phyloP scores from a whole-genome alignment of 2,888 invertebrate genomes.

The Malacosoma neustria region DNA sequence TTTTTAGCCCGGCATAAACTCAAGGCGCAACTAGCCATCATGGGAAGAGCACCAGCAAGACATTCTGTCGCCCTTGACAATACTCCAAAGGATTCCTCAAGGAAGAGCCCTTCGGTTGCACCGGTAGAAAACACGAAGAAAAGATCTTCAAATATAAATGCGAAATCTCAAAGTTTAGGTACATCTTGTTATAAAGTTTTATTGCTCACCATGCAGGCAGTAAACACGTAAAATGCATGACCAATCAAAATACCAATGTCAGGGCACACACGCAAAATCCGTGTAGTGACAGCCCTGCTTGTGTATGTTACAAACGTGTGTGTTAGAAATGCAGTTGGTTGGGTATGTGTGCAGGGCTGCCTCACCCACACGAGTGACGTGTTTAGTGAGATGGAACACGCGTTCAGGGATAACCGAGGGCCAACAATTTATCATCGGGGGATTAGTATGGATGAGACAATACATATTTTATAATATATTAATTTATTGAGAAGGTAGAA shows the following conservation, averaged over 20 bases:
- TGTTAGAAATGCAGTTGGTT: constrained; percentile 41
- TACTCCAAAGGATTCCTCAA: too few relatives aligned
- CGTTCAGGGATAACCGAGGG: constrained; percentile 72
- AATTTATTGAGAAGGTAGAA: too few relatives aligned
- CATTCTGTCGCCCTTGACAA: too few relatives aligned
- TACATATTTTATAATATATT: too few relatives aligned
- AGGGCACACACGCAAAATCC: constrained; percentile 33
- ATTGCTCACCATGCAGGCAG: constrained; percentile 51
- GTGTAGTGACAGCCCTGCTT: constrained; percentile 5
- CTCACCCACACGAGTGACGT: constrained; percentile 36
- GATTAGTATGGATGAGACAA: constrained; percentile 32
- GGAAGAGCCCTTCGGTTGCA: too few relatives aligned
- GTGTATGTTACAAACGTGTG: constrained; percentile 11
- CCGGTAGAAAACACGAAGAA: too few relatives aligned
- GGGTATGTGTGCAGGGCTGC: constrained; percentile 18
- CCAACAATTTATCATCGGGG: constrained; percentile 49
- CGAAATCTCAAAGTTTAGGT: constrained; percentile 6
- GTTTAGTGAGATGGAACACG: constrained; percentile 67
- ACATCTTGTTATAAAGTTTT: constrained; percentile 51
- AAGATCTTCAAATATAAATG: too few relatives aligned
- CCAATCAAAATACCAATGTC: constrained; percentile 75
- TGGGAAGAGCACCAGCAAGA: too few relatives aligned
- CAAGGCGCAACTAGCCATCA: too few relatives aligned
- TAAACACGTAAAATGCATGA: constrained; percentile 75
- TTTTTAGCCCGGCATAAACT: too few relatives aligned